Base-by-base conservation (phyloP, 2,888 invertebrate genomes). In the Clunio marinus region DNA sequence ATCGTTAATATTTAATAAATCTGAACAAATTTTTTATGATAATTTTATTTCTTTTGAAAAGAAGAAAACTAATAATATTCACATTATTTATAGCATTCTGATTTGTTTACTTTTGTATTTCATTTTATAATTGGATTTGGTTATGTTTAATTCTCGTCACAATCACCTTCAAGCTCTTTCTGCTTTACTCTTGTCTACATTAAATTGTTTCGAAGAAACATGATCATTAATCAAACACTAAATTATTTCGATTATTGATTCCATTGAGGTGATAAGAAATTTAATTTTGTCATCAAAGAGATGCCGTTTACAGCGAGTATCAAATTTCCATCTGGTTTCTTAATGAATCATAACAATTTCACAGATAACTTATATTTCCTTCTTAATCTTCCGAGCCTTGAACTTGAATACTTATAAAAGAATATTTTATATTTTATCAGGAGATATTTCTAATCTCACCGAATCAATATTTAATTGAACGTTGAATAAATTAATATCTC, bases 111-210 rank as follows among this genome's bases (percentile, higher is more conserved):
- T 63, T 63, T 63, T 63, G 63, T 63, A 63, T 63, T 63, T 63
- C 63, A 63, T 63, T 46, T 63, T 63, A 63, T 63, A 63, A 63
- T 63, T 63, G 63, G 63, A 63, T 63, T 63, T 63, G 63, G 63
- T 63, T 63, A 63, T 45, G 35, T 37, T 37, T 60, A 37, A 60
- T 27, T 37, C 37, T 60, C 41, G 8, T 35, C 20, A 24, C 60
- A n/a, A n/a, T n/a, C n/a, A n/a, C n/a, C n/a, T n/a, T n/a, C n/a
- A n/a, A n/a, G n/a, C n/a, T n/a, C 20, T 46, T 46, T 46, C 22
- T 20, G 15, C 46, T 46, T 46, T 46, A 20, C 15, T 7, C 5
- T 32, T 10, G 32, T 32, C 10, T 32, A 4, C 10, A 4, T 4
- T 15, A 51, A 51, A 17, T 17, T 20, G 5, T 51, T 51, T 41